phyloP scores from a whole-genome alignment of 2,113 vertebrate genomes.

The Muntiacus muntjak region DNA sequence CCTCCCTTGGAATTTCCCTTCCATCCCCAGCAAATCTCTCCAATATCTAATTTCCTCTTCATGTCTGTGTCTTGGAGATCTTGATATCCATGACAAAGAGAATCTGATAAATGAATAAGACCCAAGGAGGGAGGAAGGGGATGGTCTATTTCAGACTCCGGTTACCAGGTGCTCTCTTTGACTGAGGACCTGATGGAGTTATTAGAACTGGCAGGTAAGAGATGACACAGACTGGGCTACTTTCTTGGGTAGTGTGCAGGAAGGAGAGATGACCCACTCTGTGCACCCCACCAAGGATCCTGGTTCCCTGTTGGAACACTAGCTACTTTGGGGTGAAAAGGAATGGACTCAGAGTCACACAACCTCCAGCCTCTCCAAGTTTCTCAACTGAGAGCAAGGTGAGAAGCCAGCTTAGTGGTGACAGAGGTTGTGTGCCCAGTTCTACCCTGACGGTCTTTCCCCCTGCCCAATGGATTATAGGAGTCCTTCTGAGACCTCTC shows the following conservation, averaged over 20 bases:
- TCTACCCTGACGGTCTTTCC: not conserved
- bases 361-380: not conserved
- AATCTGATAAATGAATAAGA: not conserved
- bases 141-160: not conserved
- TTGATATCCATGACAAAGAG: not conserved
- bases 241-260: not conserved
- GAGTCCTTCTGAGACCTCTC: not conserved
- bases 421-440: accelerated
- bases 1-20: not conserved
- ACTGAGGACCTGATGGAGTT: not conserved
- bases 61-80: not conserved
- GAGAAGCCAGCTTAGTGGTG: not conserved
- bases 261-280: not conserved
- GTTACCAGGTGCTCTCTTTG: not conserved
- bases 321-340: not conserved
- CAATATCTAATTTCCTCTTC: not conserved
- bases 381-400: not conserved
- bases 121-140: not conserved
- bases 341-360: not conserved
- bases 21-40: not conserved
- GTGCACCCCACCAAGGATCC: not conserved
- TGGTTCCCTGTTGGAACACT: not conserved
- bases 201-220: not conserved
- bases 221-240: not conserved
- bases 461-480: not conserved